Evolutionary conservation across 1,140 invertebrate species (phyloP), one percentile per base, ranked within the genome.

Genomic region (Caenorhabditis brenneri): DNA sequence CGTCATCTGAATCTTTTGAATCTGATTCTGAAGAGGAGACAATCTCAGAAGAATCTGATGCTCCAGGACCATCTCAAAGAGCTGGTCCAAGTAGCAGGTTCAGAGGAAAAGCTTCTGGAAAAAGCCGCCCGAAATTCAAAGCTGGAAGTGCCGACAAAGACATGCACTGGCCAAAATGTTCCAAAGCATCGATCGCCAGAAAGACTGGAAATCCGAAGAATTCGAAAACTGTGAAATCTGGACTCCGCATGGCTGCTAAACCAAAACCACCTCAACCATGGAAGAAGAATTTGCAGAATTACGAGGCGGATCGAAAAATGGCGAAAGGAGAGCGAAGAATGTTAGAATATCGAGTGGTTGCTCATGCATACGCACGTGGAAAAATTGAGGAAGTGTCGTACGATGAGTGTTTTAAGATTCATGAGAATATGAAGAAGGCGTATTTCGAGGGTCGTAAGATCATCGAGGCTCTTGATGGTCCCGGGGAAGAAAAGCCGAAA

Each of bases 131-230:
- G 53, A 19, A 51, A 51, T 22, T 36, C 58, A 16, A 33, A 36
- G 15, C 53, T 22, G 48, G 48, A 51, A 16, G 12, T 4, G 5
- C 5, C 6, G 9, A 33, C 16, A 65, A 65, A 19, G 65, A 74
- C 22, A 9, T n/a, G 4, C 65, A 74, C 36, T 74, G 65, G 65
- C 65, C 65, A 24, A 74, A 74, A 42, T 74, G 65, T 36, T 74
- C 65, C n/a, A 74, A 74, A 42, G 65, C 65, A 10, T 74, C 65
- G 0, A 74, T 74, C 33, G 65, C 65, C 15, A 1, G 36, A 22
- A 74, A 74, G 24, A 74, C 65, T 15, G 65, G 65, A 42, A 74
- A 74, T 74, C 65, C 65, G n/a, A 42, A 42, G n/a, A 74, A 42
- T 29, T 24, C 65, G 29, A 74, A 74, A 42, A 31, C 36, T 12